Base-by-base conservation (phyloP, 2,797 vertebrate species). In the Ammospiza maritima region DNA sequence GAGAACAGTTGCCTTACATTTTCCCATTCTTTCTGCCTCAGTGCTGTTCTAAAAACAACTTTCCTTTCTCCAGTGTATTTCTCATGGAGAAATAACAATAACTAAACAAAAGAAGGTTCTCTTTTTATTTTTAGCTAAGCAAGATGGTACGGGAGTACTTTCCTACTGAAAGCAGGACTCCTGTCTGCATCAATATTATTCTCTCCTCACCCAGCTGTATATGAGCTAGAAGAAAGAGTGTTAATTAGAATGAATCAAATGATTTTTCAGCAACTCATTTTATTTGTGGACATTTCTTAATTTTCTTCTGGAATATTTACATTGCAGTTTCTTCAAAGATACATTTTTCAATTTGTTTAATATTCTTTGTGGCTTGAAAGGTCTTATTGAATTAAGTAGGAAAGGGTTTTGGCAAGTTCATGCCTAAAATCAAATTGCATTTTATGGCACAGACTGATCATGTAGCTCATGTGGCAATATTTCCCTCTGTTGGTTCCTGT, bases 1-100 rank as follows among this genome's bases (percentile, higher is more conserved):
- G 92, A 94, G 97, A 97, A 91, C 94, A 93, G 94, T 94, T 92
- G 94, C 92, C 93, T 97, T 97, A 95, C 81, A 92, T 96, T 97
- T 97, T 93, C 93, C 92, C 20, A 10, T 91, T 96, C 86, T 94
- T 97, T 96, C 94, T 94, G 83, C 91, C 80, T 95, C 81, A 64
- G 71, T 73, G 91, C 36, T 71, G 26, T 23, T 51, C 56, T 78
- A 71, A 66, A 89, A 93, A 74, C 93, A 97, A 92, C 74, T 96
- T 93, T 79, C 76, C 25, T 72, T 71, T 79, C 86, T 89, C 48
- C 47, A 36, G 53, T 76, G 70, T 93, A 83, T 71, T 83, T 74
- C 56, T 76, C 54, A 58, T 36, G 45, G 69, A 94, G 88, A 91
- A 95, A 89, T 56, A 89, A 85, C 11, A 78, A 70, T 54, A 71